Conservation (phyloP, 2,888 invertebrate genomes). For the Himalopsyche tibetana region DNA sequence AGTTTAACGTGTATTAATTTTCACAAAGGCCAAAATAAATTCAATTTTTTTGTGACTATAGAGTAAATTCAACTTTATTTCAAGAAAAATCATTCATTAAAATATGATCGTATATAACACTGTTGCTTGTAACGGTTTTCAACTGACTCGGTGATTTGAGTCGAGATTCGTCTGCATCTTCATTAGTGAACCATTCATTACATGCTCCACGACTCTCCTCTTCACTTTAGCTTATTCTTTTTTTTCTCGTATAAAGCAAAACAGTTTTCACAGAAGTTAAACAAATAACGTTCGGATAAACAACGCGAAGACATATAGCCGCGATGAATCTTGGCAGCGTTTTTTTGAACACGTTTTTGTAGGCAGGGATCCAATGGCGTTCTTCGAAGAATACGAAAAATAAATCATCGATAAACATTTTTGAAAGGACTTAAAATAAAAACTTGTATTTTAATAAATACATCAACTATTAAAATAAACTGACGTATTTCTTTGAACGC, state of each 20-base stretch:
- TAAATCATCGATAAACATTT: too few species aligned
- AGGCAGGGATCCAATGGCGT: constrained; percentile 4
- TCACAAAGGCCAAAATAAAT: too few species aligned
- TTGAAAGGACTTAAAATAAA: too few species aligned
- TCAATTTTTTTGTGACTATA: too few species aligned
- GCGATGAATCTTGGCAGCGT: constrained; percentile 52
- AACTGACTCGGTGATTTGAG: neutral
- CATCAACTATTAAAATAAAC: too few species aligned
- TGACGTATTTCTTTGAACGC: too few species aligned
- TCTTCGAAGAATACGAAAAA: neutral
- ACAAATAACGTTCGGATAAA: constrained; percentile 57
- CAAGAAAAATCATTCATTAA: too few species aligned
- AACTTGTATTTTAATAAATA: too few species aligned
- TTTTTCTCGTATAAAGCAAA: constrained; percentile 21
- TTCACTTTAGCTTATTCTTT: constrained; percentile 2
- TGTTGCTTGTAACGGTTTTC: too few species aligned
- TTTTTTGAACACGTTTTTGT: neutral
- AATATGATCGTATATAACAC: too few species aligned
- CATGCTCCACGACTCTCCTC: constrained; percentile 3
- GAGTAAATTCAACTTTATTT: too few species aligned
- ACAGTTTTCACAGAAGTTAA: constrained; percentile 50
- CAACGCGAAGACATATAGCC: constrained; percentile 53
- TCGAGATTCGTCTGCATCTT: constrained; percentile 4
- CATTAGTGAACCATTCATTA: constrained; percentile 18
- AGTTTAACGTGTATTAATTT: too few species aligned